These are phyloP conservation scores for Pachymerium ferrugineum DNA, from an alignment of 2,888 invertebrate genomes.

Conservation along the genomic window DNA sequence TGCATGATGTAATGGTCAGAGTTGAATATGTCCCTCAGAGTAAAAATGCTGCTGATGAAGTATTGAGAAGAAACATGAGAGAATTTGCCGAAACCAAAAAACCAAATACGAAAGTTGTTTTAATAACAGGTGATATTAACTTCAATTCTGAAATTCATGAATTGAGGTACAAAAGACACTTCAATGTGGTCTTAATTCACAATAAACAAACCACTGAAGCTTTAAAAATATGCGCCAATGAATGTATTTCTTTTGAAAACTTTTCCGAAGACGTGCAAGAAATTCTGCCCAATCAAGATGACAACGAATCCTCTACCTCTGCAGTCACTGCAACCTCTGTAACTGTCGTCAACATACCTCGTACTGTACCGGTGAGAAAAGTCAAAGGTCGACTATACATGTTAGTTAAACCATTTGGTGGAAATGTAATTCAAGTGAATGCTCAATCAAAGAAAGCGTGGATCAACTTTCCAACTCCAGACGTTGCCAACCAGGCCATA, in stretches of 20 bases:
- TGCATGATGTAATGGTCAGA: conserved; percentile 78
- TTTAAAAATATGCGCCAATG: conserved; percentile 33
- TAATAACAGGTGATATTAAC: conserved; percentile 56
- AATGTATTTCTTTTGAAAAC: not conserved
- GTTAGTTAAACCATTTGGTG: not conserved
- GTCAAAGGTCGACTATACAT: not conserved
- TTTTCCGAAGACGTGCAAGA: no score
- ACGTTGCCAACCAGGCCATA: not conserved
- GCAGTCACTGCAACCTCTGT: not conserved
- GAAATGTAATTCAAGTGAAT: not conserved
- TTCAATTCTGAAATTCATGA: conserved; percentile 35
- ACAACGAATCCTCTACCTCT: not conserved
- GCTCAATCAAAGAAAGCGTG: not conserved
- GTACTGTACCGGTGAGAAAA: not conserved
- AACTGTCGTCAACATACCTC: not conserved
- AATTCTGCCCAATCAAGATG: not conserved
- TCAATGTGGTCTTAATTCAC: conserved; percentile 37
- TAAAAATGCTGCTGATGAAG: conserved; percentile 80
- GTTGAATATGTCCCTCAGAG: conserved; percentile 78
- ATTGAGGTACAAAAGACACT: conserved; percentile 35
- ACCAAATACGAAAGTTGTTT: conserved; percentile 59
- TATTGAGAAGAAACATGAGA: conserved; percentile 72
- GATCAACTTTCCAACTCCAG: not conserved
- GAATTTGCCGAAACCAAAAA: conserved; percentile 75
- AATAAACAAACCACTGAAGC: conserved; percentile 32